Evolutionary conservation across 92 coral and sea anemone species (phyloP), one percentile per base, ranked within the genome.

Genomic region (Epizoanthus rinbou): DNA sequence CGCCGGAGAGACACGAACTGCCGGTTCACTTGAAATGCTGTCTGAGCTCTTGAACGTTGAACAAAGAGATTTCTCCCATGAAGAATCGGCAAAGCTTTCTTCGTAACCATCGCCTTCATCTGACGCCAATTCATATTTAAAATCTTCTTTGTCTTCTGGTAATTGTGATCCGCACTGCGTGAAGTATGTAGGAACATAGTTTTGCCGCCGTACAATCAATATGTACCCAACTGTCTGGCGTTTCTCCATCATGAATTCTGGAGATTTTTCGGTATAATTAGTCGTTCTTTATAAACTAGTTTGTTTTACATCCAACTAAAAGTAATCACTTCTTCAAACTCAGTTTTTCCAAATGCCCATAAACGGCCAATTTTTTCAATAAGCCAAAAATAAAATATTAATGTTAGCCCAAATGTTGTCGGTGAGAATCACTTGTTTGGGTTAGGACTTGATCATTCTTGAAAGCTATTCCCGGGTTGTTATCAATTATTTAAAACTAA

Each of bases 311-410:
- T 39, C 47, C 35, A 8, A 14, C 16, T 28, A 21, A 62, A 60
- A 78, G 11, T 57, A n/a, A 6, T 62, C 13, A 21, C 16, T 18
- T 62, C 70, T 11, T 78, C 18, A 6, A 19, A 53, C 11, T 41
- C 15, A 33, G 37, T 18, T 78, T 62, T 62, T 35, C 69, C 1
- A 21, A 62, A 78, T 78, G 23, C 47, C 70, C 82, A 22, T 57
- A 60, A 60, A 78, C 54, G 54, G 54, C 41, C 45, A 56, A 60
- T 60, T 62, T 62, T 37, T 78, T 39, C 10, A 15, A 19, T 24
- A 78, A 23, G 82, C 10, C 66, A 78, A 78, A 78, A 78, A 78
- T 78, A 57, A 78, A 78, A 78, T 78, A 78, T 78, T 78, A 60
- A 78, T 60, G 60, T 37, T 37, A 37, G 5, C 5, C 5, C 18